These are phyloP conservation scores for Archilochus colubris DNA, from an alignment of 2,113 vertebrate genomes.

Conservation along the genomic window DNA sequence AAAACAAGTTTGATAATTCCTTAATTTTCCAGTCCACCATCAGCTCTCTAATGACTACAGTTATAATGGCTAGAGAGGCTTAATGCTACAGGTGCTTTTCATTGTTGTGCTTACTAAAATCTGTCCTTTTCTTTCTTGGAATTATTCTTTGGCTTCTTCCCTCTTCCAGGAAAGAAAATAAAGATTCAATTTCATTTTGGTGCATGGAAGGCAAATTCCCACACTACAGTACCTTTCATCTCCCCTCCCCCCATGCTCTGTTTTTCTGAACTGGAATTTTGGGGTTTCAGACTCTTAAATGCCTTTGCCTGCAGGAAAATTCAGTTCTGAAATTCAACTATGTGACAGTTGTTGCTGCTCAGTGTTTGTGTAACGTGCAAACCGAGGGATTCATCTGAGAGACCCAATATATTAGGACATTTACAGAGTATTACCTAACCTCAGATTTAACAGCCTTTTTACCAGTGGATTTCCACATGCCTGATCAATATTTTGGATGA, in stretches of 20 bases:
- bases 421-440: not conserved
- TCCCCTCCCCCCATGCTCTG: not conserved
- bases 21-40: not conserved
- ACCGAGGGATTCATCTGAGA: not conserved
- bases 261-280: not conserved
- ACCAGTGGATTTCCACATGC: not conserved
- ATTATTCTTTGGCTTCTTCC: not conserved
- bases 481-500: not conserved
- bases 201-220: not conserved
- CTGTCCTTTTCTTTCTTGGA: not conserved
- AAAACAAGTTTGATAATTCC: not conserved
- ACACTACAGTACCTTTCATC: not conserved
- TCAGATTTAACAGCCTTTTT: not conserved
- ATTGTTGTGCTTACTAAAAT: not conserved
- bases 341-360: not conserved
- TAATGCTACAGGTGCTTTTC: not conserved
- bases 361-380: fast-evolving
- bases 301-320: not conserved
- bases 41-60: fast-evolving
- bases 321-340: not conserved
- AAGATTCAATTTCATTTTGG: not conserved
- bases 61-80: not conserved
- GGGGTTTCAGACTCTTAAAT: not conserved
- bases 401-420: not conserved
- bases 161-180: not conserved